phyloP scores from a whole-genome alignment of 2,113 vertebrate species.

The Ploceus nigricollis region DNA sequence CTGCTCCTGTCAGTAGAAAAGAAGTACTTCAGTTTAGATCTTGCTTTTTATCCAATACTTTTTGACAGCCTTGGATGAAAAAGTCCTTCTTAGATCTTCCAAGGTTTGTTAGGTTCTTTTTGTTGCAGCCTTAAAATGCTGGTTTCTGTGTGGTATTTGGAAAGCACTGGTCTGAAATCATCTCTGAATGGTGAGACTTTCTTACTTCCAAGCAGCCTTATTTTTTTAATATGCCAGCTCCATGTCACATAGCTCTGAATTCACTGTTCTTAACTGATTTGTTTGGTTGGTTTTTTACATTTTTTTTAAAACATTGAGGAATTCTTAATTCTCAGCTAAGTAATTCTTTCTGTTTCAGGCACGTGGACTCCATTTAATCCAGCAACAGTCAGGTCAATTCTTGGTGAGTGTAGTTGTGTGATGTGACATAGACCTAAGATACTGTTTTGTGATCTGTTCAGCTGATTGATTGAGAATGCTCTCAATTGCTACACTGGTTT shows the following conservation, averaged over 20 bases:
- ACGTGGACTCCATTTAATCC: slow-evolving; percentile 98
- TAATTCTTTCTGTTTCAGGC: slow-evolving; percentile 76
- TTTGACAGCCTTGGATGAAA: not conserved
- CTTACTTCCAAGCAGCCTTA: not conserved
- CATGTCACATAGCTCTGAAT: not conserved
- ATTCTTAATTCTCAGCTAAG: not conserved
- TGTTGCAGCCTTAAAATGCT: not conserved
- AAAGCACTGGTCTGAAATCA: not conserved
- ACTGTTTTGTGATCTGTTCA: not conserved
- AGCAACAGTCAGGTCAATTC: slow-evolving; percentile 91
- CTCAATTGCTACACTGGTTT: not conserved
- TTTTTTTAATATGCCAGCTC: not conserved
- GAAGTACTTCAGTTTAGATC: not conserved
- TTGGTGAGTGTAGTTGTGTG: slow-evolving; percentile 80
- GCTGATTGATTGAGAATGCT: not conserved
- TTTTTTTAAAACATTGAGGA: not conserved
- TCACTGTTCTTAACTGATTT: not conserved
- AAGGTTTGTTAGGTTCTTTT: not conserved
- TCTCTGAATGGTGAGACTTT: not conserved
- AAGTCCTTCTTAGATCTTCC: not conserved
- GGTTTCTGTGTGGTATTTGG: not conserved
- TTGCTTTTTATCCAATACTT: not conserved
- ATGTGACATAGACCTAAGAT: not conserved
- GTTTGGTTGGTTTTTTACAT: not conserved
- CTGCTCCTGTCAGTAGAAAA: not conserved